Evolutionary conservation across 1,140 invertebrate species (phyloP).

Genomic region (Octopus bimaculoides): DNA sequence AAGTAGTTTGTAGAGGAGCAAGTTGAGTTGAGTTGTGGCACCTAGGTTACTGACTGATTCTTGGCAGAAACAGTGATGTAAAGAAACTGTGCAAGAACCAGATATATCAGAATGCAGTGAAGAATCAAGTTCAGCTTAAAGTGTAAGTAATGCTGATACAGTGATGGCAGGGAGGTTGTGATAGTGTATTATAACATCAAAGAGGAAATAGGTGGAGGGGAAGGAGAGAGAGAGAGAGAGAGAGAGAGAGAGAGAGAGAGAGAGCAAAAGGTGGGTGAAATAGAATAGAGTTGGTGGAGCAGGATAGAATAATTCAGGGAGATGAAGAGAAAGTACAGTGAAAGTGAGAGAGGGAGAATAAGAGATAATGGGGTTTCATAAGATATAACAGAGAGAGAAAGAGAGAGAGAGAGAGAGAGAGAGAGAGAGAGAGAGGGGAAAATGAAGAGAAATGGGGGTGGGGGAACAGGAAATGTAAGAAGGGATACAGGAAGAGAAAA

Average conservation of each 20-base stretch:
- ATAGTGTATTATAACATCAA: neutral
- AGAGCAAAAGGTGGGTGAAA: neutral
- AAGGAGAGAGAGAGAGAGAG: neutral
- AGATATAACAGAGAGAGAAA: neutral
- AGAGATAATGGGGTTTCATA: neutral
- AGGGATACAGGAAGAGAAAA: neutral
- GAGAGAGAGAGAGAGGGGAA: neutral
- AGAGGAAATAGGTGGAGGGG: neutral
- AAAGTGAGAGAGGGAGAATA: neutral
- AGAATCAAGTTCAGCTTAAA: too few species aligned
- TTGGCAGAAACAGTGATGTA: too few species aligned
- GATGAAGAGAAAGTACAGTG: neutral
- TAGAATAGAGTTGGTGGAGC: neutral
- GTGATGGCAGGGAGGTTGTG: neutral
- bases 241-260: neutral
- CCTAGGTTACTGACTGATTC: too few species aligned
- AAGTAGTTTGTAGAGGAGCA: too few species aligned
- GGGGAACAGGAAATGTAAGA: neutral
- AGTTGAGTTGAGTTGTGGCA: too few species aligned
- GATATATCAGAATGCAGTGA: too few species aligned
- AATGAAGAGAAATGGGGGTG: neutral
- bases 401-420: neutral
- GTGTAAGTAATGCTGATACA: neutral
- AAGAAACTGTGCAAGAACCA: too few species aligned
- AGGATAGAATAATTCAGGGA: neutral